Conservation (phyloP, 2,113 vertebrate species). For the Scatophagus argus region DNA sequence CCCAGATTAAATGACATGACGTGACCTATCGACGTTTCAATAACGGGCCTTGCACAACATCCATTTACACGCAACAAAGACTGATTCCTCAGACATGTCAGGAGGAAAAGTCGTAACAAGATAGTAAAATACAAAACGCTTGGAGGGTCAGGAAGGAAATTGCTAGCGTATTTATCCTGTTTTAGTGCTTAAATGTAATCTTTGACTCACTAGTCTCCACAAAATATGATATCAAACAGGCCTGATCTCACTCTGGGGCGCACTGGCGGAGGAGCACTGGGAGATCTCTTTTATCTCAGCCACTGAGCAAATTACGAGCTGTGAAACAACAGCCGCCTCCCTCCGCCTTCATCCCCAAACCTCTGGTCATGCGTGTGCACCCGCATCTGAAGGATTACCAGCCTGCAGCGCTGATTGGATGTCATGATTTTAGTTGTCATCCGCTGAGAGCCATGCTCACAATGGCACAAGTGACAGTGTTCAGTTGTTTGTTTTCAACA, state of each 20-base stretch:
- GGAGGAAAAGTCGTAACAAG: background rate
- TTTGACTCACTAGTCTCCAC: constrained; percentile 1
- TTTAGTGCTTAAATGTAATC: constrained; percentile 10
- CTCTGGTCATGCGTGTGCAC: constrained; percentile 43
- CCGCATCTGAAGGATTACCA: constrained; percentile 45
- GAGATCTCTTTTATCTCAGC: constrained; percentile 55
- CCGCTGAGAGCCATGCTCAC: constrained; percentile 16
- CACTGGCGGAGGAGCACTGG: constrained; percentile 30
- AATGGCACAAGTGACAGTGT: constrained; percentile 28
- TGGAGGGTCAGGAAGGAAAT: background rate
- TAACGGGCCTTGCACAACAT: background rate
- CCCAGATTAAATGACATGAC: constrained; percentile 41
- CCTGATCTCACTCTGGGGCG: constrained; percentile 40
- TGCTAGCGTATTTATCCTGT: background rate
- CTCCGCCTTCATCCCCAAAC: constrained; percentile 48
- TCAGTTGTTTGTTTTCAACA: constrained; percentile 48
- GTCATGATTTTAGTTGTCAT: constrained; percentile 45
- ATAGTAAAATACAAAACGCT: background rate
- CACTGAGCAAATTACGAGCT: constrained; percentile 62
- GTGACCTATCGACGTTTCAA: constrained; percentile 40
- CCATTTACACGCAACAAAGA: background rate
- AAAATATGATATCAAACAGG: constrained; percentile 25
- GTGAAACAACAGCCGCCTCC: constrained; percentile 52
- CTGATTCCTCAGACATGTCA: constrained; percentile 16
- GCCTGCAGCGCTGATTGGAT: constrained; percentile 42